phyloP scores from a whole-genome alignment of 2,113 vertebrate genomes.

The Tursiops truncatus region DNA sequence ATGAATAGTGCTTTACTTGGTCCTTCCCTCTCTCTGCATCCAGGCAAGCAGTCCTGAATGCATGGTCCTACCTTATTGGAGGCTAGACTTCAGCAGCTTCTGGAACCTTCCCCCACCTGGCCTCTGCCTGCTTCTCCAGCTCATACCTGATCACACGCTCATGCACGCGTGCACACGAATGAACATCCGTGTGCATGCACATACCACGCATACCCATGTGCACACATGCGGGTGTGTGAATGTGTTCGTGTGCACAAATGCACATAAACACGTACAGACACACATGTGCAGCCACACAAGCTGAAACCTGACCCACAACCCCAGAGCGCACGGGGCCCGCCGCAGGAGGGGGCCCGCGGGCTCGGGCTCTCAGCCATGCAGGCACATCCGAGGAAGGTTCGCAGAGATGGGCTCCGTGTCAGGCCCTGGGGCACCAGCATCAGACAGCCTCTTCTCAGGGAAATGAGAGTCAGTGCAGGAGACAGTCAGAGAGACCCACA shows the following conservation, averaged over 20 bases:
- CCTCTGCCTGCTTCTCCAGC: background rate
- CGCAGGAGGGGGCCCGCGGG: background rate
- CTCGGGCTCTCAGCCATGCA: rapidly evolving
- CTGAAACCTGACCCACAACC: background rate
- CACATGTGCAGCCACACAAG: rapidly evolving
- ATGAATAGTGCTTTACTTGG: background rate
- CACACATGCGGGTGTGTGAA: background rate
- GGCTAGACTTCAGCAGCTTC: no score
- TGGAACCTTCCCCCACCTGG: background rate
- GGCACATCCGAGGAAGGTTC: background rate
- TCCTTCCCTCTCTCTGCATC: background rate
- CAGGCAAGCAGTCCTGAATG: rapidly evolving
- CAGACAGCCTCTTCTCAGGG: background rate
- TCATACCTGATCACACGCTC: background rate
- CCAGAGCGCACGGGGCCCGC: background rate
- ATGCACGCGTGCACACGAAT: no score
- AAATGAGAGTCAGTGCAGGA: background rate
- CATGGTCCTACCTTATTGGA: rapidly evolving
- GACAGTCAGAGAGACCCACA: no score
- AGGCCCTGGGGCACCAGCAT: background rate
- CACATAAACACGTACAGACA: background rate
- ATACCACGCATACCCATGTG: background rate
- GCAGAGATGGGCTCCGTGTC: background rate
- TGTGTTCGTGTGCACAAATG: background rate
- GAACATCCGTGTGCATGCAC: background rate